These are phyloP conservation scores for Monodelphis domestica DNA, from an alignment of 2,797 vertebrate species.

Conservation along the genomic window DNA sequence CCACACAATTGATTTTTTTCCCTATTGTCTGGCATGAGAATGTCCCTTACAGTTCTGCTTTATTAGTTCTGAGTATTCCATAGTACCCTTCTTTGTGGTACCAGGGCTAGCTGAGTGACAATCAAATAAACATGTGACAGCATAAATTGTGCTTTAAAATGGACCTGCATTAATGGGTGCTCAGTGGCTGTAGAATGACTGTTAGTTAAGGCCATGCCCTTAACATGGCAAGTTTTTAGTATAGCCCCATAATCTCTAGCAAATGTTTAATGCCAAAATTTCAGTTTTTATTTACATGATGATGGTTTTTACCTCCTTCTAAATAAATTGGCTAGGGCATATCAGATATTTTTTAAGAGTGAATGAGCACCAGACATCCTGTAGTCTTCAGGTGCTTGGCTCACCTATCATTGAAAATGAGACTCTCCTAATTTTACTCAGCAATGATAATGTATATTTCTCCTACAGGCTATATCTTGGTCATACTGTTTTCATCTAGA, in stretches of 20 bases:
- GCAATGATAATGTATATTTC: slow-evolving; percentile 57
- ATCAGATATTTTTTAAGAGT: slow-evolving; percentile 79
- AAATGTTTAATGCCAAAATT: slow-evolving; percentile 74
- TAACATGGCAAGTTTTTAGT: slow-evolving; percentile 58
- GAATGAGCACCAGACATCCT: slow-evolving; percentile 77
- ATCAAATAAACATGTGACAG: too few relatives aligned
- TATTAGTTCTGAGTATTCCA: neutral
- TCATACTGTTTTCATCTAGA: slow-evolving; percentile 62
- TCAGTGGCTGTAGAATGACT: neutral
- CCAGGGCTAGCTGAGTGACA: slow-evolving; percentile 30
- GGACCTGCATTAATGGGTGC: neutral
- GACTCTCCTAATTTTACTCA: slow-evolving; percentile 75
- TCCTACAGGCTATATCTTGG: slow-evolving; percentile 73
- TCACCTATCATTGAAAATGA: slow-evolving; percentile 76
- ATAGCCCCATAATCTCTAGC: slow-evolving; percentile 52
- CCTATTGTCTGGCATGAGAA: neutral
- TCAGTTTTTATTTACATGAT: slow-evolving; percentile 67
- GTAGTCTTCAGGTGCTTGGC: slow-evolving; percentile 76
- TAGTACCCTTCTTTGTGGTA: neutral
- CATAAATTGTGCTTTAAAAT: neutral
- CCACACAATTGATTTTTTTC: neutral
- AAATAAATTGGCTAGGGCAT: slow-evolving; percentile 79
- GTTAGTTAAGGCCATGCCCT: neutral
- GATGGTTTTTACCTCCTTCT: slow-evolving; percentile 75
- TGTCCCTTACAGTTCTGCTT: neutral